These are phyloP conservation scores for Blastobasis adustella DNA, from an alignment of 2,888 invertebrate genomes.

Conservation along the genomic window DNA sequence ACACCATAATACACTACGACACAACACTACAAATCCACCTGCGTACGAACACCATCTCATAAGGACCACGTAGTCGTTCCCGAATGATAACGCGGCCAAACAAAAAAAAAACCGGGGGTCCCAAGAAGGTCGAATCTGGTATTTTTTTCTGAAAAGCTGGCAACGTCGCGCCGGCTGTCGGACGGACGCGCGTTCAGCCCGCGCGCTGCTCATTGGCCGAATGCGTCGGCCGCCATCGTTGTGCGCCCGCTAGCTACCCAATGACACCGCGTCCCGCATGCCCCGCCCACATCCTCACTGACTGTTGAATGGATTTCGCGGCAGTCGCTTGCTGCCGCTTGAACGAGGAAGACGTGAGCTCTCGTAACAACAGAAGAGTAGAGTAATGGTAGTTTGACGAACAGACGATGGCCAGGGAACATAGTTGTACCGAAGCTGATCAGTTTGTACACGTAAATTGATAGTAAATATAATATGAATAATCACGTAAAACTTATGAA, in stretches of 20 bases:
- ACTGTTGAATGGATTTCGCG: constrained; percentile 65
- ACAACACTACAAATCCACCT: constrained; percentile 57
- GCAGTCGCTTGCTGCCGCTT: constrained; percentile 52
- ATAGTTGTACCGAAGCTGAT: constrained; percentile 9
- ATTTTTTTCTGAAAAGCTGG: constrained; percentile 69
- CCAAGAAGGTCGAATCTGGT: constrained; percentile 74
- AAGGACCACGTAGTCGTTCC: constrained; percentile 63
- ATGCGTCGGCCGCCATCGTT: constrained; percentile 69
- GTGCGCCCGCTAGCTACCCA: constrained; percentile 52
- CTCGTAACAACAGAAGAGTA: constrained; percentile 10
- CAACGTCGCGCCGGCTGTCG: constrained; percentile 63
- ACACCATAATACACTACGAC: constrained; percentile 69
- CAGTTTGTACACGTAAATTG: constrained; percentile 9
- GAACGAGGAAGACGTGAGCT: constrained; percentile 30
- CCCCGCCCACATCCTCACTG: constrained; percentile 68
- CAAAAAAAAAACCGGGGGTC: constrained; percentile 71
- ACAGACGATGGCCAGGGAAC: constrained; percentile 10
- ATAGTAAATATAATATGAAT: neutral
- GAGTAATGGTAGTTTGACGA: constrained; percentile 3
- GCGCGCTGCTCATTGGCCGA: constrained; percentile 69
- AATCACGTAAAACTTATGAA: neutral
- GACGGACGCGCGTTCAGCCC: constrained; percentile 69
- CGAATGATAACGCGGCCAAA: constrained; percentile 71
- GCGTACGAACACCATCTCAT: constrained; percentile 58
- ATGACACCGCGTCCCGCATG: constrained; percentile 66